phyloP scores from a whole-genome alignment of 2,113 vertebrate genomes.

The Nothoprocta pentlandii region DNA sequence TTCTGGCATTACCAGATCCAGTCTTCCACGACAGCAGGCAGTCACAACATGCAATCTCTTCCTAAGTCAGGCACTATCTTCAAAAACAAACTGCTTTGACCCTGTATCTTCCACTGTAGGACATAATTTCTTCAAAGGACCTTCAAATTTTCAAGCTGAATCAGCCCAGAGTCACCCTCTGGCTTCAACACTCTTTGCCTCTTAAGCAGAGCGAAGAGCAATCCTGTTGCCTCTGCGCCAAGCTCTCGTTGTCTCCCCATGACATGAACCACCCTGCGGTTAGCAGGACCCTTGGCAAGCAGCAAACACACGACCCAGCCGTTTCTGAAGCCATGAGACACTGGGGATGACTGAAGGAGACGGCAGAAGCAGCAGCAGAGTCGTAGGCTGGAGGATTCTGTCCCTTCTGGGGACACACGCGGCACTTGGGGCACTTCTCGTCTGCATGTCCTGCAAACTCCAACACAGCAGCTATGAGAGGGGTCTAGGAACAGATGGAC shows the following conservation, averaged over 20 bases:
- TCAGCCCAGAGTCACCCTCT: background rate
- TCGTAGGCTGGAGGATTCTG: background rate
- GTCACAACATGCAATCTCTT: conserved; percentile 14
- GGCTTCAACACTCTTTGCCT: background rate
- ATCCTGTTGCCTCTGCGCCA: rapidly evolving
- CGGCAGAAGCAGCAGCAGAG: background rate
- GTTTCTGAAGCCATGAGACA: background rate
- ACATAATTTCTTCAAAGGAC: conserved; percentile 30
- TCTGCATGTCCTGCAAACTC: background rate
- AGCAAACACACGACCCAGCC: background rate
- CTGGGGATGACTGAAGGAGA: background rate
- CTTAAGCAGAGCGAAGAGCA: background rate
- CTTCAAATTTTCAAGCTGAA: conserved; percentile 29
- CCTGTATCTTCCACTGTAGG: conserved; percentile 10
- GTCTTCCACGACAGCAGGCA: conserved; percentile 26
- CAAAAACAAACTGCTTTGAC: conserved; percentile 28
- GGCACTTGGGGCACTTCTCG: background rate
- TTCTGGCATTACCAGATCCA: conserved; percentile 15
- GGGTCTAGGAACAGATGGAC: background rate
- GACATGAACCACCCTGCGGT: background rate
- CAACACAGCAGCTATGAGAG: background rate
- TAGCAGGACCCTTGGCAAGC: background rate
- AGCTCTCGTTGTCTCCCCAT: background rate
- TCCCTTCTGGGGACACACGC: background rate
- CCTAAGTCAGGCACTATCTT: conserved; percentile 12